Evolutionary conservation across 1,140 invertebrate species (phyloP).

Genomic region (Physella acuta): DNA sequence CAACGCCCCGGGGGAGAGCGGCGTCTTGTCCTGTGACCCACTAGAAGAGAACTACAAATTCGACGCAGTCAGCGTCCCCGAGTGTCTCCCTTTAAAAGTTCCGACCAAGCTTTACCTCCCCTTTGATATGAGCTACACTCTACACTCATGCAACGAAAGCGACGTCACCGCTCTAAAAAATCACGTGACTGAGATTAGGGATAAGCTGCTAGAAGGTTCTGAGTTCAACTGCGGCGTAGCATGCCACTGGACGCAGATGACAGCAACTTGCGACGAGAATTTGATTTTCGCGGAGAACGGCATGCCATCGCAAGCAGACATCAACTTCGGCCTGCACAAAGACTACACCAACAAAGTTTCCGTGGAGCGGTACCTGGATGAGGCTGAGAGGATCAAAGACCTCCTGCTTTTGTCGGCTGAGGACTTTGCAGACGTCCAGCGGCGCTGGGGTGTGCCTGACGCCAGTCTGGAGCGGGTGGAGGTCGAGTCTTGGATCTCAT

Average conservation of each 20-base stretch:
- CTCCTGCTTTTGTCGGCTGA: neutral
- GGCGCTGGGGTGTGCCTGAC: neutral
- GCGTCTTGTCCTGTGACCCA: conserved; percentile 3
- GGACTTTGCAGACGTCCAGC: neutral
- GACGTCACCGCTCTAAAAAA: neutral
- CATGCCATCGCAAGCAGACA: neutral
- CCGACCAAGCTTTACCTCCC: neutral
- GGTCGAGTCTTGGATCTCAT: neutral
- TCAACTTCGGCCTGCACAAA: neutral
- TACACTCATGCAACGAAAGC: neutral
- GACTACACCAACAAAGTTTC: neutral
- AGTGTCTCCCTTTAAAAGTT: neutral
- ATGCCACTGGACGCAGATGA: too few relatives aligned
- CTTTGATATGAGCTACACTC: neutral
- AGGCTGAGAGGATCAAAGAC: neutral
- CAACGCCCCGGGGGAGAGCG: neutral
- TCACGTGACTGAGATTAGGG: neutral
- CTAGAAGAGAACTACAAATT: neutral
- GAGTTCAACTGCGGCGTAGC: neutral
- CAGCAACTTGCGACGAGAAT: neutral
- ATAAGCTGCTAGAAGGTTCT: neutral
- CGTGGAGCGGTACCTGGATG: neutral
- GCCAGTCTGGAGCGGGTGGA: neutral
- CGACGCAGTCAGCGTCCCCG: neutral
- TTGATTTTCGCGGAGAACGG: neutral